Percentiles rank a stretch among this genome's conserved stretches.
Conservation (phyloP, 2,113 vertebrate species). For the Toxotes jaculatrix region DNA sequence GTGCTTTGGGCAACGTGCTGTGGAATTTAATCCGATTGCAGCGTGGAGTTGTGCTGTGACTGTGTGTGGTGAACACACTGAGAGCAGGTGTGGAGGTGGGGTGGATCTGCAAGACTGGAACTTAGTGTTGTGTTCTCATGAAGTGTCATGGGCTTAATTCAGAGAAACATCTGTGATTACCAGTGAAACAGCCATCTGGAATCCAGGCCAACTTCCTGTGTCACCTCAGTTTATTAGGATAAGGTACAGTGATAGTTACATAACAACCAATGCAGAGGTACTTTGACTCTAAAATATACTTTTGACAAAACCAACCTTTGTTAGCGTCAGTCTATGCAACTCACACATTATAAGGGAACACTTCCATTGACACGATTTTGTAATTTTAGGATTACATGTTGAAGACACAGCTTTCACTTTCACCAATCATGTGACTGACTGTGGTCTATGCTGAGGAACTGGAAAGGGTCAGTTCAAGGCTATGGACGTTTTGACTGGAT, state of each 20-base stretch:
- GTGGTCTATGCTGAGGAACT: neutral
- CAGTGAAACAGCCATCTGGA: slow-evolving; percentile 43
- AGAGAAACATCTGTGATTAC: slow-evolving; percentile 56
- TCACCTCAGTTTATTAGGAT: slow-evolving; percentile 5
- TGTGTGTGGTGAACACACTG: neutral
- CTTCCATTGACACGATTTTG: neutral
- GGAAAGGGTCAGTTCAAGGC: neutral
- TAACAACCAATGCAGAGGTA: neutral
- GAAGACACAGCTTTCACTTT: neutral
- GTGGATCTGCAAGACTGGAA: slow-evolving; percentile 25
- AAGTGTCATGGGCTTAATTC: slow-evolving; percentile 53
- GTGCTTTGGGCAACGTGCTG: slow-evolving; percentile 12
- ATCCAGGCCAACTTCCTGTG: neutral
- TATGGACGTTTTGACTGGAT: slow-evolving; percentile 11
- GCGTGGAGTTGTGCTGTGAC: neutral
- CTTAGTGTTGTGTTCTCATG: slow-evolving; percentile 33
- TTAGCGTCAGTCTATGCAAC: neutral
- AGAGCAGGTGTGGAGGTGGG: slow-evolving; percentile 61
- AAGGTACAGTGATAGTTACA: neutral
- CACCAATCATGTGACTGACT: neutral
- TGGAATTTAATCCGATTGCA: slow-evolving; percentile 12
- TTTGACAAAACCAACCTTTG: neutral
- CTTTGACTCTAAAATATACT: neutral
- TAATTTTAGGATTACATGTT: neutral
- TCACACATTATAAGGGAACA: too few species aligned